Evolutionary conservation across 2,888 invertebrate genomes (phyloP), one percentile per base, ranked within the genome.

Genomic region (Lasioglossum morio): DNA sequence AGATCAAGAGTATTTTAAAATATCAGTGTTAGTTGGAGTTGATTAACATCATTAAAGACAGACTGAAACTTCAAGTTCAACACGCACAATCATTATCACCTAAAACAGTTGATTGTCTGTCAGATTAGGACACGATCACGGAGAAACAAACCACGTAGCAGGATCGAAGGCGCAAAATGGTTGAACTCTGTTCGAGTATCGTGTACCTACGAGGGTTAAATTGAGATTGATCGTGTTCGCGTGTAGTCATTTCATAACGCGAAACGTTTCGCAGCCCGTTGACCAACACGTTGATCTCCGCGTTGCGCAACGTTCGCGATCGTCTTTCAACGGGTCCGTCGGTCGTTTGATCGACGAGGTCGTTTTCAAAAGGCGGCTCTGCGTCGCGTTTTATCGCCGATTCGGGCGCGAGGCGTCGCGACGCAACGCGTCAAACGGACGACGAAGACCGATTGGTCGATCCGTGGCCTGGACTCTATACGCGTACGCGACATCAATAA

Each of bases 141-240:
- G 53, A 53, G 23, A 23, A 53, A 53, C 53, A 53, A 23, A 53
- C 2, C 53, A 23, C 23, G 53, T 23, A 2, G 19, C 23, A n/a
- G 53, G 10, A n/a, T 23, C 53, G 23, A 53, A 53, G 53, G 53
- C 53, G 23, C 53, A 53, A 53, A 53, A 53, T n/a, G 53, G 10
- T 53, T 23, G 23, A 23, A 53, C 10, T 53, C 19, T 48, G 48
- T 48, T 48, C 53, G 53, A 53, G 53, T n/a, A 53, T 53, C 23
- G 53, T n/a, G 23, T 53, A 53, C 53, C 10, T n/a, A n/a, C 53
- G 14, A 16, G 27, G 27, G 60, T 30, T 14, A 90, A 90, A 90
- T 90, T 89, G 90, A 87, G 88, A 90, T 88, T 86, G 89, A 90
- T 90, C 60, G 60, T 79, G 81, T 78, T 78, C 53, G 46, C 57